Evolutionary conservation across 1,140 invertebrate species (phyloP).

Genomic region (Episyrphus balteatus): DNA sequence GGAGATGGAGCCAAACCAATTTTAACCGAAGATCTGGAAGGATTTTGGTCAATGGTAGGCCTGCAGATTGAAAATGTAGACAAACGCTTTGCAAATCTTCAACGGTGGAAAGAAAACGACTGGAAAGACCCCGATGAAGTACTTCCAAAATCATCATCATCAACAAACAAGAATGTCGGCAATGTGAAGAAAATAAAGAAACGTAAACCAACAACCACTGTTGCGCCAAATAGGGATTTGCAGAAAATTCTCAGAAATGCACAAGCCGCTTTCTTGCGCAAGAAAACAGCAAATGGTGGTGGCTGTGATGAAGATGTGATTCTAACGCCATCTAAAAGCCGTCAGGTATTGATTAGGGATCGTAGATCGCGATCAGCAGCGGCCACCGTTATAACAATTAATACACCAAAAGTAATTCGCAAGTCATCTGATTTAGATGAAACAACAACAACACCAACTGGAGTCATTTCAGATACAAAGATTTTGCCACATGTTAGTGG

Average conservation of each 20-base stretch:
- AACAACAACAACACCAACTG: too few species aligned
- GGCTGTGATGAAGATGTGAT: background rate
- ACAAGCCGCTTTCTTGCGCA: slow-evolving; percentile 16
- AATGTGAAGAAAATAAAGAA: slow-evolving; percentile 11
- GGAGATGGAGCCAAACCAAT: slow-evolving; percentile 40
- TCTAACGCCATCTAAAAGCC: slow-evolving; percentile 1
- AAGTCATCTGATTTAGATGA: too few species aligned
- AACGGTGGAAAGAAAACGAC: slow-evolving; percentile 37
- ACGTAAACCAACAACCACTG: slow-evolving; percentile 7
- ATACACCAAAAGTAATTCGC: background rate
- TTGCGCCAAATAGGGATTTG: slow-evolving; percentile 17
- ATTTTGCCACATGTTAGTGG: too few species aligned
- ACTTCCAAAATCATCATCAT: slow-evolving; percentile 4
- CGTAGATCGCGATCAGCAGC: slow-evolving; percentile 6
- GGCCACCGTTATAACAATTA: slow-evolving; percentile 5
- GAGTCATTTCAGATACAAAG: too few species aligned
- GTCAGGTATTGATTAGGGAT: slow-evolving; percentile 6
- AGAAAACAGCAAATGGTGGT: slow-evolving; percentile 3
- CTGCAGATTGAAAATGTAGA: slow-evolving; percentile 48
- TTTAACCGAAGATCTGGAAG: slow-evolving; percentile 53
- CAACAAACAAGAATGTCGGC: slow-evolving; percentile 3
- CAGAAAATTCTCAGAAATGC: slow-evolving; percentile 21
- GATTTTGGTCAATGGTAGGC: slow-evolving; percentile 66
- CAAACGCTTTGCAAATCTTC: slow-evolving; percentile 42
- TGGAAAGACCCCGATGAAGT: slow-evolving; percentile 41